These are phyloP conservation scores for Kryptopterus vitreolus DNA, from an alignment of 2,797 vertebrate genomes.

Conservation along the genomic window DNA sequence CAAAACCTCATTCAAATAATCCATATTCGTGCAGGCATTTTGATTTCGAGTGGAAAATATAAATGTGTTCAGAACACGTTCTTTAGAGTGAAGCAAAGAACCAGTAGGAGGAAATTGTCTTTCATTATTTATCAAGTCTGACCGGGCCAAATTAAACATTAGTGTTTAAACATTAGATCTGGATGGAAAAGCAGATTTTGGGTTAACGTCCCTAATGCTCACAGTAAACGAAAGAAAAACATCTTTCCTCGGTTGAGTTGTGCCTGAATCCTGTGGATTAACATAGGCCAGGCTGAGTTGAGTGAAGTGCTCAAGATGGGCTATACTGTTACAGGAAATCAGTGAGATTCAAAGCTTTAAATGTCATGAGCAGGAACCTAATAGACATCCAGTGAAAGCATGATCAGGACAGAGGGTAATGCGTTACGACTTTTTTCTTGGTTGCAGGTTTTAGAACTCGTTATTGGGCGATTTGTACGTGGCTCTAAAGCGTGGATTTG, in stretches of 20 bases:
- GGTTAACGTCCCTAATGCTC: not conserved
- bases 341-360: constrained; percentile 1
- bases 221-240: not conserved
- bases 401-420: not conserved
- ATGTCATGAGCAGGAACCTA: constrained; percentile 18
- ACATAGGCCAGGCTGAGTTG: constrained; percentile 5
- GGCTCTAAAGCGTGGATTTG: not conserved
- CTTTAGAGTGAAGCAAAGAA: not conserved
- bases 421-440: not conserved
- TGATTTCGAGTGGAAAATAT: not conserved
- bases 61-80: not conserved
- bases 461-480: not conserved
- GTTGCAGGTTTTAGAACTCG: not conserved
- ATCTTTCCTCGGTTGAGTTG: not conserved
- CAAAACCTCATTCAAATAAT: too few relatives aligned
- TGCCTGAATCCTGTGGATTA: constrained; percentile 2
- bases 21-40: not conserved
- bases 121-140: not conserved
- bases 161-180: not conserved
- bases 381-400: constrained; percentile 10
- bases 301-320: constrained; percentile 6
- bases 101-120: not conserved
- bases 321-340: constrained; percentile 23
- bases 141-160: not conserved
- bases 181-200: not conserved